These are phyloP conservation scores for Pachypanchax playfairii DNA, from an alignment of 2,113 vertebrate genomes.

Conservation along the genomic window DNA sequence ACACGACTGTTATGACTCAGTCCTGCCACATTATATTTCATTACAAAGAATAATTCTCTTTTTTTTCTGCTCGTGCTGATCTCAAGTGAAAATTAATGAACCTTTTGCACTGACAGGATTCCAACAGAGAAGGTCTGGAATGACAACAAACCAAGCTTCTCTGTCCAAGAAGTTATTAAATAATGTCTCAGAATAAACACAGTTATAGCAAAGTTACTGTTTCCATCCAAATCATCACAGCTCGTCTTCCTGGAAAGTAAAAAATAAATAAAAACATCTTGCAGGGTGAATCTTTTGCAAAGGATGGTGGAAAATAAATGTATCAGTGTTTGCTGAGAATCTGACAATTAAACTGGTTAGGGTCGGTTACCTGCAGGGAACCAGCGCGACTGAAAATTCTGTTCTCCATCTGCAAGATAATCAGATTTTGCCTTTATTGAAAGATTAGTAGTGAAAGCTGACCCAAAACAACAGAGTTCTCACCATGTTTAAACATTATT, in stretches of 20 bases:
- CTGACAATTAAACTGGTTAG: conserved; percentile 9
- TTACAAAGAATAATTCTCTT: background rate
- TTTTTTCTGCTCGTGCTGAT: conserved; percentile 5
- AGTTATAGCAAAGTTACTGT: conserved; percentile 12
- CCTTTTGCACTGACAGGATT: background rate
- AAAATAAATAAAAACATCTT: too few relatives aligned
- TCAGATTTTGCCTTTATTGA: conserved; percentile 22
- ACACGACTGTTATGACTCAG: background rate
- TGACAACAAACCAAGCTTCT: conserved; percentile 21
- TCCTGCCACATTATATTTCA: conserved; percentile 10
- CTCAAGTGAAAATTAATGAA: conserved; percentile 21
- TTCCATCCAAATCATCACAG: conserved; percentile 9
- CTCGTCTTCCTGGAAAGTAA: conserved; percentile 50
- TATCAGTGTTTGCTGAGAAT: background rate
- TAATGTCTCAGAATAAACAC: background rate
- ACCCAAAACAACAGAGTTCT: background rate
- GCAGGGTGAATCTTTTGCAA: background rate
- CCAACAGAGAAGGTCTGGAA: conserved; percentile 17
- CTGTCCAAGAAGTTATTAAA: conserved; percentile 21
- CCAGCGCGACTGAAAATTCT: conserved; percentile 2
- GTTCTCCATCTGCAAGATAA: conserved; percentile 10
- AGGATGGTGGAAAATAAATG: background rate
- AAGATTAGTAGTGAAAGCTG: background rate
- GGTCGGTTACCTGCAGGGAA: conserved; percentile 7
- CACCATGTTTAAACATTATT: conserved; percentile 7